Percentiles rank a stretch among this genome's conserved stretches.
phyloP scores from a whole-genome alignment of 2,797 vertebrate genomes.

The Acanthopagrus latus region DNA sequence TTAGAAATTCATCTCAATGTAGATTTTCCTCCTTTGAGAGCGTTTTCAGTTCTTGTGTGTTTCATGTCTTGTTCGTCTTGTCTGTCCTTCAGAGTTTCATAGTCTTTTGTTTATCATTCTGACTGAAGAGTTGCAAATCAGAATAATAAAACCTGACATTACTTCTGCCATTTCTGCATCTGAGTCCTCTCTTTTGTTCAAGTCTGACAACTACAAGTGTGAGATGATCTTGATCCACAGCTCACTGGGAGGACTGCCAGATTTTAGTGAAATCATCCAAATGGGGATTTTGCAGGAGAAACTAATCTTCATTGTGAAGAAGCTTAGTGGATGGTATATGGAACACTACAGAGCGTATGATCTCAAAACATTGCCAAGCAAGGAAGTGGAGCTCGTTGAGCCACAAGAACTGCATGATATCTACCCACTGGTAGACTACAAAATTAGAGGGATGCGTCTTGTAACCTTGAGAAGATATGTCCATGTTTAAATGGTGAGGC shows the following conservation, averaged over 20 bases:
- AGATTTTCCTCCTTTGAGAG: no score
- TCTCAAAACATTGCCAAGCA: slow-evolving; percentile 14
- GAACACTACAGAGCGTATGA: slow-evolving; percentile 46
- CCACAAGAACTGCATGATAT: slow-evolving; percentile 25
- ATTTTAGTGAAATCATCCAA: slow-evolving; percentile 23
- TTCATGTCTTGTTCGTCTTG: no score
- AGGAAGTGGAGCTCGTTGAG: slow-evolving; percentile 43
- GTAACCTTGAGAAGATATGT: slow-evolving; percentile 46
- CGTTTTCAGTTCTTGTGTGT: no score
- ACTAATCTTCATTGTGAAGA: slow-evolving; percentile 43
- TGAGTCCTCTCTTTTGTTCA: no score
- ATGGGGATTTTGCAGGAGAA: slow-evolving; percentile 44
- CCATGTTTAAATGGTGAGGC: slow-evolving; percentile 31
- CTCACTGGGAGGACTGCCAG: slow-evolving; percentile 47
- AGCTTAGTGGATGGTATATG: slow-evolving; percentile 43
- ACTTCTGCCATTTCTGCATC: no score
- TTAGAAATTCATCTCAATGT: no score
- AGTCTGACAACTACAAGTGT: no score
- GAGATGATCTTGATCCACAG: slow-evolving; percentile 49
- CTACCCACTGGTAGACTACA: slow-evolving; percentile 43
- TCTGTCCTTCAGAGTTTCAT: no score
- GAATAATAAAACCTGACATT: no score
- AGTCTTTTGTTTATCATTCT: no score
- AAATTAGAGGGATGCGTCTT: slow-evolving; percentile 29
- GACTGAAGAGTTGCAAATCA: no score